These are phyloP conservation scores for Mirza zaza DNA, from an alignment of 2,113 vertebrate genomes.

Conservation along the genomic window DNA sequence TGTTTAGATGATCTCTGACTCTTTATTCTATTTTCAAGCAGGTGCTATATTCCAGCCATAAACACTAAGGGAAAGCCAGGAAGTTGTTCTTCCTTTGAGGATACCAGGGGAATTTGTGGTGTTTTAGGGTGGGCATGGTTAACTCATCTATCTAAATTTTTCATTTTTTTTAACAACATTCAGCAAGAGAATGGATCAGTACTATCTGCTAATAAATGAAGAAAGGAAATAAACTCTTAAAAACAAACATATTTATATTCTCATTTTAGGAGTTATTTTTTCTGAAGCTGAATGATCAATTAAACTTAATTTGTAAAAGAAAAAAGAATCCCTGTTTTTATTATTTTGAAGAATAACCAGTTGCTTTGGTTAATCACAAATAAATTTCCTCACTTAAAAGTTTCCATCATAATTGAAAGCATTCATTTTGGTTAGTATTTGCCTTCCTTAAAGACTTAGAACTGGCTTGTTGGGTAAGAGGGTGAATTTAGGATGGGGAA, in stretches of 20 bases:
- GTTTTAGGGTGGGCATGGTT: background rate
- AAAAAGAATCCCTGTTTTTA: conserved; percentile 49
- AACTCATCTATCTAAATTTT: background rate
- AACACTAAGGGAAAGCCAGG: background rate
- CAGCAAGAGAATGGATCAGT: conserved; percentile 43
- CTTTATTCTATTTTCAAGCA: conserved; percentile 47
- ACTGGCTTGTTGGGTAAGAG: background rate
- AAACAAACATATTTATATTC: conserved; percentile 64
- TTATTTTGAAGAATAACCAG: conserved; percentile 24
- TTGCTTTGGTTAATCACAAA: background rate
- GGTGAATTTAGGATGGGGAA: background rate
- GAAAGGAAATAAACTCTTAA: conserved; percentile 48
- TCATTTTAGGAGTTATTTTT: conserved; percentile 68
- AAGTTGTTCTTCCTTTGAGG: conserved; percentile 30
- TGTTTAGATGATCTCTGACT: conserved; percentile 10
- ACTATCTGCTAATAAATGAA: conserved; percentile 32
- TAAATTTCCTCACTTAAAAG: conserved; percentile 20
- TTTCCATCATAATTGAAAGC: background rate
- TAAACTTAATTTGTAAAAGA: conserved; percentile 73
- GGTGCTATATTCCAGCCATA: conserved; percentile 54
- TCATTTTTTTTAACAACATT: conserved; percentile 51
- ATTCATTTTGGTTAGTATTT: background rate
- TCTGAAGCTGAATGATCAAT: conserved; percentile 65
- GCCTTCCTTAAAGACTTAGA: background rate
- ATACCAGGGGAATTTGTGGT: background rate